A percentile compares a stretch with the other conserved stretches of the same genome.
phyloP scores from a whole-genome alignment of 2,888 invertebrate species.

The Metopia argyrocephala region DNA sequence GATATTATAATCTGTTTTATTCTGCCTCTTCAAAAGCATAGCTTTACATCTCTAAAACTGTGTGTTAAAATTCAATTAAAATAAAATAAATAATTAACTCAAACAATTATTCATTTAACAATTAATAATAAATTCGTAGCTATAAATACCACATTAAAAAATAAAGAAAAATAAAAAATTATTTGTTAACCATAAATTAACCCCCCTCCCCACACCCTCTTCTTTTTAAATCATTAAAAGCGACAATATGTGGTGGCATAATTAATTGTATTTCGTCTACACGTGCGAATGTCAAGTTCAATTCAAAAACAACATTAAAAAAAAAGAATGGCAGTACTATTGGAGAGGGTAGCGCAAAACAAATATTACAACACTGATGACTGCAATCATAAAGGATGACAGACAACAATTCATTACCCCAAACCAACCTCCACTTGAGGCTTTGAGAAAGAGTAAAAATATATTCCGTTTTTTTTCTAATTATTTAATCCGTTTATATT shows the following conservation, averaged over 20 bases:
- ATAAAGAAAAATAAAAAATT: neutral
- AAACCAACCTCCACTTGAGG: neutral
- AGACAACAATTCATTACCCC: neutral
- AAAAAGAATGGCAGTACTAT: neutral
- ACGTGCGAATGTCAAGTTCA: slow-evolving; percentile 4
- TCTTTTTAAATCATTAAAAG: neutral
- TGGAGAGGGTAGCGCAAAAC: neutral
- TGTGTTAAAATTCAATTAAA: neutral
- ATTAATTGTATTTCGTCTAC: slow-evolving; percentile 8
- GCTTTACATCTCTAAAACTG: neutral
- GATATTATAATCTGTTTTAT: too few relatives aligned
- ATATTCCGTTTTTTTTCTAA: neutral
- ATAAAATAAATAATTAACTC: neutral
- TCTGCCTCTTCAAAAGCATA: neutral
- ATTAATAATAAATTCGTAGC: neutral
- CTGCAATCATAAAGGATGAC: neutral
- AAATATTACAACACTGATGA: neutral
- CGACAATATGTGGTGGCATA: neutral
- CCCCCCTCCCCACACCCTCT: neutral
- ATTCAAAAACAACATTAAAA: neutral
- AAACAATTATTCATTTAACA: neutral
- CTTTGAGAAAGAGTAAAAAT: neutral
- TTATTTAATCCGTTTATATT: neutral
- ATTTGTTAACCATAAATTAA: neutral
- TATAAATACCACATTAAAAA: neutral